Evolutionary conservation across 2,113 vertebrate genomes (phyloP).

Genomic region (Stictonetta naevosa): DNA sequence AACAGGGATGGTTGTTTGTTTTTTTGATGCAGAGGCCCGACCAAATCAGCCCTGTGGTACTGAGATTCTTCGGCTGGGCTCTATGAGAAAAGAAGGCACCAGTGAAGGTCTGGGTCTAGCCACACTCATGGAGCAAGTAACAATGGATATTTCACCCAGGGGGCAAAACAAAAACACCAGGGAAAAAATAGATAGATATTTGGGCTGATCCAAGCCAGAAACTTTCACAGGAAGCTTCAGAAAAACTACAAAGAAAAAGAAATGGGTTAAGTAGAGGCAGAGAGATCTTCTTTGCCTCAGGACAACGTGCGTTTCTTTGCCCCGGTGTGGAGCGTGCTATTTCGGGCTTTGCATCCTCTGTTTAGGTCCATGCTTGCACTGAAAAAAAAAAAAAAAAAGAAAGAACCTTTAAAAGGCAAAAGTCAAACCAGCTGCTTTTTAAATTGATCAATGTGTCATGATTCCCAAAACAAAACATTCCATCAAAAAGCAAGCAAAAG

Average conservation of each 20-base stretch:
- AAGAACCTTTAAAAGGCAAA: not conserved
- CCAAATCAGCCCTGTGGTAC: too few species aligned
- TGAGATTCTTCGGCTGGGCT: not conserved
- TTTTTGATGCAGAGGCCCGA: too few species aligned
- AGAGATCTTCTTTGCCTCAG: not conserved
- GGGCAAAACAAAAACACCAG: not conserved
- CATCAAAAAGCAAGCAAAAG: not conserved
- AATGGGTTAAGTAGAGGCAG: not conserved
- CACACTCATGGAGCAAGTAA: not conserved
- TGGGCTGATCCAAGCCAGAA: not conserved
- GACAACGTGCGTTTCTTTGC: not conserved
- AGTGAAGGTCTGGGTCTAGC: not conserved
- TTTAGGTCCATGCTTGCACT: not conserved
- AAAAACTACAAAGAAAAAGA: not conserved
- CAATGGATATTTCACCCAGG: not conserved
- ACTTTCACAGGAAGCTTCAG: not conserved
- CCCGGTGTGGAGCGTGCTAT: accelerated
- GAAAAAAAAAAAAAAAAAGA: not conserved
- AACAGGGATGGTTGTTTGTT: not conserved
- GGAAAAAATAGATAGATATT: accelerated
- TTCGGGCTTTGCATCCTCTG: not conserved
- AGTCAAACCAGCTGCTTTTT: not conserved
- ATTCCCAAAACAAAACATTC: not conserved
- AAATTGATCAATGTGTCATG: not conserved
- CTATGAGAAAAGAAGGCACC: not conserved